Percentiles rank a stretch among this genome's conserved stretches.
These are phyloP conservation scores for Salmo trutta DNA, from an alignment of 2,797 vertebrate genomes.

Conservation along the genomic window DNA sequence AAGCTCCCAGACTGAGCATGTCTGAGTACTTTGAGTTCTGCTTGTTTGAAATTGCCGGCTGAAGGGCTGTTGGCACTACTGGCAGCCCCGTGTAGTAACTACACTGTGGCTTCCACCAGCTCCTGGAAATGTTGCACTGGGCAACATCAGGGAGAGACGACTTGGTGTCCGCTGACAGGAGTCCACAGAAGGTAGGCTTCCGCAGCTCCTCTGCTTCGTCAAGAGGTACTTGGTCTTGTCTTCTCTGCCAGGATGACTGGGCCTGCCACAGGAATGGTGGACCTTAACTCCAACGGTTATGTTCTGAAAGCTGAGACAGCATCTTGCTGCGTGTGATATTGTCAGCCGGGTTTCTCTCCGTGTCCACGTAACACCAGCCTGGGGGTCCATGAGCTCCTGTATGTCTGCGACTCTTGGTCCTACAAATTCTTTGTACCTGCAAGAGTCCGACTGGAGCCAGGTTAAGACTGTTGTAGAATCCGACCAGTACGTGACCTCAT, in stretches of 20 bases:
- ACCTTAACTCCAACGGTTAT: not conserved
- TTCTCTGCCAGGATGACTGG: not conserved
- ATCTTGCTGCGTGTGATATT: constrained; percentile 11
- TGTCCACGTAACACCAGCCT: constrained; percentile 12
- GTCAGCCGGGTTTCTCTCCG: not conserved
- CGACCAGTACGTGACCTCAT: not conserved
- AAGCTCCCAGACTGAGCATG: not conserved
- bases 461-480: not conserved
- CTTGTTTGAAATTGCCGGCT: not conserved
- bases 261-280: not conserved
- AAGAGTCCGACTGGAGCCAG: not conserved
- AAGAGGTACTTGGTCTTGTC: not conserved
- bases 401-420: constrained; percentile 21
- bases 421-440: not conserved
- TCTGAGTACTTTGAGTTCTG: not conserved
- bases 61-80: too few relatives aligned
- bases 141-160: not conserved
- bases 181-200: not conserved
- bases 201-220: not conserved
- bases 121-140: not conserved
- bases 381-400: constrained; percentile 13
- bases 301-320: not conserved
- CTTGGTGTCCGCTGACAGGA: not conserved
- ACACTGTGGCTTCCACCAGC: not conserved
- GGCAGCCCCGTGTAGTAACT: not conserved